phyloP scores from a whole-genome alignment of 2,797 vertebrate species.

The Pampus argenteus region DNA sequence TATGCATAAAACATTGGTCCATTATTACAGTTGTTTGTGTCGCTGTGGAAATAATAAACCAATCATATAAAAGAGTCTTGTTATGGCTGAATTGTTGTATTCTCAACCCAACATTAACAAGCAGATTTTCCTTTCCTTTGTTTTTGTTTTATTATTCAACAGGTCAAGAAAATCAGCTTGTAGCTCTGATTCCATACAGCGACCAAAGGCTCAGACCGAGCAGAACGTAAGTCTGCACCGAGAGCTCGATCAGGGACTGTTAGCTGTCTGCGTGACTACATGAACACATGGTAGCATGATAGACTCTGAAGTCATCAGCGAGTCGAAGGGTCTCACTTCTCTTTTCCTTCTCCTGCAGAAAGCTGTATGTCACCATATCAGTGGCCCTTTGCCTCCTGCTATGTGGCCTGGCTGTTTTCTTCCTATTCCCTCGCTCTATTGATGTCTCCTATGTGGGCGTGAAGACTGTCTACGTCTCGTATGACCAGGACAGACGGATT shows the following conservation, averaged over 20 bases:
- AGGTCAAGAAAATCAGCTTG: slow-evolving; percentile 99
- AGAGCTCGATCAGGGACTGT: not conserved
- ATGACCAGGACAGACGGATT: slow-evolving; percentile 86
- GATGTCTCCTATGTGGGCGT: slow-evolving; percentile 95
- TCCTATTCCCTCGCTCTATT: slow-evolving; percentile 96
- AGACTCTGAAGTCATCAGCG: slow-evolving; percentile 26
- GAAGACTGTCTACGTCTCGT: slow-evolving; percentile 93
- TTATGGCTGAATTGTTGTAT: too few relatives aligned
- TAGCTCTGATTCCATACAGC: slow-evolving; percentile 97
- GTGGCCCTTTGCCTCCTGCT: slow-evolving; percentile 93
- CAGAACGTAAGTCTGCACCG: slow-evolving; percentile 92
- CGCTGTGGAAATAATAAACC: not conserved
- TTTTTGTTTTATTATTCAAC: slow-evolving; percentile 28
- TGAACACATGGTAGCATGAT: not conserved
- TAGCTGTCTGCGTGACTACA: not conserved
- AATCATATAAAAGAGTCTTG: too few relatives aligned
- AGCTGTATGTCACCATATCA: slow-evolving; percentile 96
- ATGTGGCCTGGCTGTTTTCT: slow-evolving; percentile 95
- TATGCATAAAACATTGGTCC: not conserved
- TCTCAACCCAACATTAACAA: not conserved
- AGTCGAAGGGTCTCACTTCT: slow-evolving; percentile 50
- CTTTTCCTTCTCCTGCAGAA: slow-evolving; percentile 81
- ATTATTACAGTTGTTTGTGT: not conserved
- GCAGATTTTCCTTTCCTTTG: not conserved
- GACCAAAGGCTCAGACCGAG: slow-evolving; percentile 96